phyloP scores from a whole-genome alignment of 2,888 invertebrate species.

The Hyalella azteca region DNA sequence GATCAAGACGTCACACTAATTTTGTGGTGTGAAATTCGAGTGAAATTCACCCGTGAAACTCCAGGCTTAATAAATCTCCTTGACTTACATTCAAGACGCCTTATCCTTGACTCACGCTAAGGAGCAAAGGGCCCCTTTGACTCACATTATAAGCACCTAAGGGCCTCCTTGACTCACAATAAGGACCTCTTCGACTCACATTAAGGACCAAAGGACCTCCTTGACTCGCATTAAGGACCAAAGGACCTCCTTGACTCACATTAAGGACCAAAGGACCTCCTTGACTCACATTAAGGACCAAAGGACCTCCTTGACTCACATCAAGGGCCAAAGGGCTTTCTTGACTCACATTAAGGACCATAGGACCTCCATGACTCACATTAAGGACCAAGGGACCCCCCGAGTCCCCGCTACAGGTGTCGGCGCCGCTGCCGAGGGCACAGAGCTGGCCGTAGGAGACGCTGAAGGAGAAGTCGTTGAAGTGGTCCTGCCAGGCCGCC shows the following conservation, averaged over 20 bases:
- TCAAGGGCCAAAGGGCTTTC: no score
- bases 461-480: neutral
- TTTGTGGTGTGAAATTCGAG: no score
- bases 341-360: neutral
- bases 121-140: conserved; percentile 42
- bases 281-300: conserved; percentile 40
- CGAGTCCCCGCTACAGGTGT: conserved; percentile 50
- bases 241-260: conserved; percentile 9
- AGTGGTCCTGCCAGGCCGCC: conserved; percentile 32
- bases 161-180: no score
- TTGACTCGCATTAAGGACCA: no score
- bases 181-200: no score
- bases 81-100: no score
- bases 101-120: conserved; percentile 29
- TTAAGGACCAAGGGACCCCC: conserved; percentile 44
- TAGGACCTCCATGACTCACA: conserved; percentile 20
- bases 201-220: no score
- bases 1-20: no score
- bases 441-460: conserved; percentile 39
- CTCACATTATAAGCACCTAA: no score
- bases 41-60: no score
- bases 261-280: conserved; percentile 43
- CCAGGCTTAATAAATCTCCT: no score
- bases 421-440: conserved; percentile 31
- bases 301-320: no score